Evolutionary conservation across 2,113 vertebrate genomes (phyloP).

Genomic region (Solea senegalensis): DNA sequence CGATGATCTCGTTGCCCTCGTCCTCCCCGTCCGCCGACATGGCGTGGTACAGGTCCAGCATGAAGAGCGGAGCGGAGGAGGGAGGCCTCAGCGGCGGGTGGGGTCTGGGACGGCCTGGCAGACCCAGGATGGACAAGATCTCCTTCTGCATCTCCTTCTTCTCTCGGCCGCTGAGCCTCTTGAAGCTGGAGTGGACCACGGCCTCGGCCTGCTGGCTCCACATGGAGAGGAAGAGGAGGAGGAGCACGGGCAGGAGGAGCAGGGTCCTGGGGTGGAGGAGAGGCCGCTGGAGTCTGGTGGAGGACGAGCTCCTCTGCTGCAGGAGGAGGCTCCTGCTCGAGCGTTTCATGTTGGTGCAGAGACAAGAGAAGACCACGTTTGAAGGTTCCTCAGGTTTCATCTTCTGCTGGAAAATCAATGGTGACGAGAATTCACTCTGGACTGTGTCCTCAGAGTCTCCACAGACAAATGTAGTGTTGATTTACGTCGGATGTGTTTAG

Average conservation of each 20-base stretch:
- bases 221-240: slow-evolving; percentile 73
- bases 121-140: slow-evolving; percentile 89
- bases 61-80: slow-evolving; percentile 92
- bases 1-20: slow-evolving; percentile 65
- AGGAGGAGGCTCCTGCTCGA: background rate
- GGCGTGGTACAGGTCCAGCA: slow-evolving; percentile 94
- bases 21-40: slow-evolving; percentile 83
- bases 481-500: slow-evolving; percentile 55
- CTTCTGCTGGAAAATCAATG: background rate
- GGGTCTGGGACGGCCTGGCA: slow-evolving; percentile 84
- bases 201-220: slow-evolving; percentile 80
- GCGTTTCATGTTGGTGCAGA: slow-evolving; percentile 15
- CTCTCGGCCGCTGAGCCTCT: slow-evolving; percentile 86
- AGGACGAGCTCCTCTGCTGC: background rate
- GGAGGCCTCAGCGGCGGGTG: slow-evolving; percentile 82
- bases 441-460: slow-evolving; percentile 7
- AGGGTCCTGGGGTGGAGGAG: slow-evolving; percentile 42
- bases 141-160: slow-evolving; percentile 93
- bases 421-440: background rate
- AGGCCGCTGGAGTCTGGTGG: slow-evolving; percentile 1
- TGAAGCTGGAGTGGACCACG: slow-evolving; percentile 83
- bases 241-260: slow-evolving; percentile 57
- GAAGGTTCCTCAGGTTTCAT: background rate
- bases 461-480: slow-evolving; percentile 32
- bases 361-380: slow-evolving; percentile 40